phyloP scores from a whole-genome alignment of 2,888 invertebrate species.

The Gari tellinella region DNA sequence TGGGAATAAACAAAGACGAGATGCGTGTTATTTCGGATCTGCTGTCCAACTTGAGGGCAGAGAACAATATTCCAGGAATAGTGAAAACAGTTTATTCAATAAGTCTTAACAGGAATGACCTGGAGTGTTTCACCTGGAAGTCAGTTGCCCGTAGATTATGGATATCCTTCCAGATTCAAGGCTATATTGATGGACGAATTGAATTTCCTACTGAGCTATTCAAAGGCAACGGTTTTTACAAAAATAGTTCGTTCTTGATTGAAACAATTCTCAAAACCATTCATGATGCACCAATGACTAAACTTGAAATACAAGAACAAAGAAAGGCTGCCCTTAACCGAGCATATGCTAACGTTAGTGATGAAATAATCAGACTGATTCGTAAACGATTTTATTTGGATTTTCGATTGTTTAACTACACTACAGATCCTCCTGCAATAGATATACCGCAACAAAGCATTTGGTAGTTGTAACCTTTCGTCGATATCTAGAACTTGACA shows the following conservation, averaged over 20 bases:
- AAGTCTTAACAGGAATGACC: too few species aligned
- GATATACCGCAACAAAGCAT: too few species aligned
- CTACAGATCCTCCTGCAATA: background rate
- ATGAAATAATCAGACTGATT: conserved; percentile 4
- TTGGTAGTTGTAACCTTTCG: too few species aligned
- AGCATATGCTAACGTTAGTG: conserved; percentile 1
- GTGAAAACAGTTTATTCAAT: too few species aligned
- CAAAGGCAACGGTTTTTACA: background rate
- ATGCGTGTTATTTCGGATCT: too few species aligned
- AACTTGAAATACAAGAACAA: background rate
- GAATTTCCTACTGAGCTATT: background rate
- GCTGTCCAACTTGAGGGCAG: too few species aligned
- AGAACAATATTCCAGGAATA: too few species aligned
- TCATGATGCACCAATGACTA: background rate
- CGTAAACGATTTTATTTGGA: conserved; percentile 8
- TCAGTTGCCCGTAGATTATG: background rate
- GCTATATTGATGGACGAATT: background rate
- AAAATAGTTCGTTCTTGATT: conserved; percentile 1
- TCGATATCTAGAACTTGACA: too few species aligned
- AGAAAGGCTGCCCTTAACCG: background rate
- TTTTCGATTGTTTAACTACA: conserved; percentile 21
- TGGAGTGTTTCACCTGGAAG: too few species aligned
- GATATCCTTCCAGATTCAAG: conserved; percentile 19
- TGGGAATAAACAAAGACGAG: too few species aligned
- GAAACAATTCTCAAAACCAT: background rate